Evolutionary conservation across 2,113 vertebrate genomes (phyloP).

Genomic region (Lycocorax pyrrhopterus): DNA sequence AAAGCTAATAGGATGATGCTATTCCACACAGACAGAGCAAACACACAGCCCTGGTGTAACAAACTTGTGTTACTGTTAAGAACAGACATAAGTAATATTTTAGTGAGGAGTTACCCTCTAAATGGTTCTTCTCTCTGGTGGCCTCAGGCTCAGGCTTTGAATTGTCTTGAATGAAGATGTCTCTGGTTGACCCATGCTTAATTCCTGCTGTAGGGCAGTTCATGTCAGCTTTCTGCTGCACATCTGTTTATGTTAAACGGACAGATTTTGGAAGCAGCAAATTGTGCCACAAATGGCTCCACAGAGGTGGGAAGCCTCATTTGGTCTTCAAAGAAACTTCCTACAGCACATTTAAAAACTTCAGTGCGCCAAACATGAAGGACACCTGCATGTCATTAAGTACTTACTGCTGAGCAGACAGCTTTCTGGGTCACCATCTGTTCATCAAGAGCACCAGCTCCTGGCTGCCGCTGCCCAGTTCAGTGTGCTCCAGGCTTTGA

Average conservation of each 20-base stretch:
- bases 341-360: not conserved
- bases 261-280: not conserved
- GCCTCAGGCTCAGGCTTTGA: not conserved
- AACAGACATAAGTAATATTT: not conserved
- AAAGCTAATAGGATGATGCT: not conserved
- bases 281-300: not conserved
- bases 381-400: conserved; percentile 58
- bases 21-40: not conserved
- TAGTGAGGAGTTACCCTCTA: not conserved
- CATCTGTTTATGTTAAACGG: not conserved
- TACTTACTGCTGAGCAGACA: conserved; percentile 38
- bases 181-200: not conserved
- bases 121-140: not conserved
- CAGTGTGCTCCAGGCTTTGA: not conserved
- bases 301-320: not conserved
- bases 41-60: not conserved
- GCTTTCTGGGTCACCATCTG: conserved; percentile 66
- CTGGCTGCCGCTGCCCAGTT: not conserved
- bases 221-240: not conserved
- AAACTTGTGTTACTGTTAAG: not conserved
- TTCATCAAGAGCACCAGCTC: not conserved
- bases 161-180: not conserved
- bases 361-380: conserved; percentile 11
- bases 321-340: conserved; percentile 41
- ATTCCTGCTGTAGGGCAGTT: not conserved